A percentile compares a stretch with the other conserved stretches of the same genome.
Conservation (phyloP, 1,140 invertebrate genomes). For the Zaprionus lachaisei region DNA sequence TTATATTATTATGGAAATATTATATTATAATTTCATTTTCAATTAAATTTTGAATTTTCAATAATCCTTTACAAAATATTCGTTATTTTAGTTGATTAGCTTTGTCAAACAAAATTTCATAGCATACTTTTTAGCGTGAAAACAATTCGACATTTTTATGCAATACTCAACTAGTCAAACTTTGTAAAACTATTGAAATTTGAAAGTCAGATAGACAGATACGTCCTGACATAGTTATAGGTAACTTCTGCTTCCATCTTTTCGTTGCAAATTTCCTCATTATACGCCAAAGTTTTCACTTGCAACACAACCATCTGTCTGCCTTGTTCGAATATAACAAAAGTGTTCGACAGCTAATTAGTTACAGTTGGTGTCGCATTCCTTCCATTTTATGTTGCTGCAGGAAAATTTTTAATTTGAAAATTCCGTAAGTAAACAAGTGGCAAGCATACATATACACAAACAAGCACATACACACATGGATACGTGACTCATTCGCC, state of each 20-base stretch:
- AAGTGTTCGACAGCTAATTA: slow-evolving; percentile 29
- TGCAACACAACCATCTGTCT: not conserved
- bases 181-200: not conserved
- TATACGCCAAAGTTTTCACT: not conserved
- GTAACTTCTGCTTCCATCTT: too few species aligned
- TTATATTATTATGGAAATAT: too few species aligned
- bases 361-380: slow-evolving; percentile 18
- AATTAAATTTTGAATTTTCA: too few species aligned
- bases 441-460: slow-evolving; percentile 24
- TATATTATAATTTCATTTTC: too few species aligned
- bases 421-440: slow-evolving; percentile 60
- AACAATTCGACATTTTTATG: not conserved
- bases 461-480: slow-evolving; percentile 2
- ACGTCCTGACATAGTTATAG: too few species aligned
- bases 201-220: not conserved
- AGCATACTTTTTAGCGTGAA: not conserved
- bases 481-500: slow-evolving; percentile 24
- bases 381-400: slow-evolving; percentile 12
- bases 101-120: not conserved
- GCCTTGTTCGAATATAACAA: not conserved
- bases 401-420: slow-evolving; percentile 43
- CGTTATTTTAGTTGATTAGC: too few species aligned
- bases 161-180: too few species aligned
- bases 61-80: too few species aligned
- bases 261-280: too few species aligned